Base-by-base conservation (phyloP, 2,888 invertebrate genomes). In the Brenthis hecate region DNA sequence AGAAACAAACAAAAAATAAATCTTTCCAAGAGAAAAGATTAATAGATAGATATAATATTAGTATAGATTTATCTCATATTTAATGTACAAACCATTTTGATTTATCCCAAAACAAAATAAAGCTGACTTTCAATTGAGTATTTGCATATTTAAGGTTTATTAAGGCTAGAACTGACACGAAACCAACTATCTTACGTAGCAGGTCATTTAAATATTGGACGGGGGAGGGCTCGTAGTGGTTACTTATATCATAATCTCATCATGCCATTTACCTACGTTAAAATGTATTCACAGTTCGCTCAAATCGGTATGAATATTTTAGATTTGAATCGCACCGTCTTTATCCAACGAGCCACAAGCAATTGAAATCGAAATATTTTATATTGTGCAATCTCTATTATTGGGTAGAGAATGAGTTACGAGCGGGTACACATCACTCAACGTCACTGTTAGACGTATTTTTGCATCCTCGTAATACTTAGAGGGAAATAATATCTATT, bases 361-460 rank as follows among this genome's bases (percentile, higher is more conserved):
- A 84, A 83, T 85, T 86, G 85, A 84, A 80, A 81, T 85, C 82
- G 88, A 87, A 89, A 87, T 87, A 90, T 90, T 91, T 89, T 89
- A 89, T 90, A 89, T 87, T 87, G 85, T 85, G 87, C 88, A 86
- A 87, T 87, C 88, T 88, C 91, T 92, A 91, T 92, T 85, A 87
- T 81, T 68, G 74, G 70, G 76, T 89, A 88, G 86, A 92, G 92
- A 92, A 92, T 90, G 84, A 81, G 80, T 76, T 74, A 83, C 83
- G 84, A 82, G 81, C 77, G 80, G 81, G 83, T 85, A 86, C 88
- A 89, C 89, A 92, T 92, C 91, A 91, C 88, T 92, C 92, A 91
- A 91, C 85, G 91, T 91, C 92, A 89, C 83, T 76, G 80, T 79
- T 83, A 79, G 66, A 65, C 72, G 82, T 86, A 89, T 90, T 91